phyloP scores from a whole-genome alignment of 1,140 invertebrate genomes.

The Drepana arcuata region DNA sequence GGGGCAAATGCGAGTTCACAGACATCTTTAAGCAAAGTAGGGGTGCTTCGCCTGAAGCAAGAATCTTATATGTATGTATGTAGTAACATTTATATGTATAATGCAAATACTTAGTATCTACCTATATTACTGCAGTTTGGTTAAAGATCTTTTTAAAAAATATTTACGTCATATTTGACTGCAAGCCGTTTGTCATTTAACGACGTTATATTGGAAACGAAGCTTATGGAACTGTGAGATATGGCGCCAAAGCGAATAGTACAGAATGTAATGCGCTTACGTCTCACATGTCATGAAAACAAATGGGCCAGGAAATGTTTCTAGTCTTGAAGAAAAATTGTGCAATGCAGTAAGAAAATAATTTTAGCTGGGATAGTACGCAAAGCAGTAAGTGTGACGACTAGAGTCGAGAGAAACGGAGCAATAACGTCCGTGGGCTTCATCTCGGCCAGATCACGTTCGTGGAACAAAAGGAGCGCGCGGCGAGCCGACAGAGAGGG shows the following conservation, averaged over 20 bases:
- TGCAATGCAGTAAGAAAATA: slow-evolving; percentile 30
- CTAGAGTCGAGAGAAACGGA: slow-evolving; percentile 42
- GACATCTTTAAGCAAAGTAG: slow-evolving; percentile 12
- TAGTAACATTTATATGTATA: too few relatives aligned
- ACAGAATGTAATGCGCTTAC: slow-evolving; percentile 47
- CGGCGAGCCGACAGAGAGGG: slow-evolving; percentile 41
- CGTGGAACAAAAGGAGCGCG: slow-evolving; percentile 56
- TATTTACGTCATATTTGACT: slow-evolving; percentile 41
- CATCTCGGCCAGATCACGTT: slow-evolving; percentile 63
- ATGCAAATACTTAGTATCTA: too few relatives aligned
- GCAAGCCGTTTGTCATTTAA: slow-evolving; percentile 41
- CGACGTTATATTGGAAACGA: slow-evolving; percentile 45
- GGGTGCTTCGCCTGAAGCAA: slow-evolving; percentile 8
- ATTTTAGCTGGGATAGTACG: slow-evolving; percentile 39
- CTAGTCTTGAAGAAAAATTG: slow-evolving; percentile 20
- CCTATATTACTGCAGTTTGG: too few relatives aligned
- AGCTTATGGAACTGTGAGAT: slow-evolving; percentile 41
- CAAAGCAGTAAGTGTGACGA: slow-evolving; percentile 40
- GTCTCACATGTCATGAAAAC: slow-evolving; percentile 45
- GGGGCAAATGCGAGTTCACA: slow-evolving; percentile 13
- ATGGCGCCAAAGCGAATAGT: slow-evolving; percentile 37
- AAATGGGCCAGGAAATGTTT: slow-evolving; percentile 40
- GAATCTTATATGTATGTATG: too few relatives aligned
- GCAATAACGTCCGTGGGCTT: slow-evolving; percentile 54
- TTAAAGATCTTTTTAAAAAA: slow-evolving; percentile 20